A percentile compares a stretch with the other conserved stretches of the same genome.
Evolutionary conservation across 2,888 invertebrate species (phyloP).

Genomic region (Tinea trinotella): DNA sequence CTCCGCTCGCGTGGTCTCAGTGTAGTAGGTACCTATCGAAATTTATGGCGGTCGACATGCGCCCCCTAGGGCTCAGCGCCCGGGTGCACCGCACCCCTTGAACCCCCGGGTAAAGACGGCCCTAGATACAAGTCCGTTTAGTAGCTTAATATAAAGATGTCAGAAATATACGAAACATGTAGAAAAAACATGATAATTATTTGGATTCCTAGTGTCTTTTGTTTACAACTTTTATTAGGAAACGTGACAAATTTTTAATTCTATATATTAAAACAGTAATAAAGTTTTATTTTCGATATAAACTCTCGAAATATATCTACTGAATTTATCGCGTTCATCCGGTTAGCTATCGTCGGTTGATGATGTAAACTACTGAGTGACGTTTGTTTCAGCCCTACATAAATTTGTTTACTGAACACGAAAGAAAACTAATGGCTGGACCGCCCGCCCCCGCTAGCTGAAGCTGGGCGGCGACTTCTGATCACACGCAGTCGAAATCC

Average conservation of each 20-base stretch:
- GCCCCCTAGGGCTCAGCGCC: too few relatives aligned
- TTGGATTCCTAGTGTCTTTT: too few relatives aligned
- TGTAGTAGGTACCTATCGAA: too few relatives aligned
- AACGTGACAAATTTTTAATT: not conserved
- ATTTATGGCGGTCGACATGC: too few relatives aligned
- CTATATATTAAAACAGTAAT: not conserved
- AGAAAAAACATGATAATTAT: too few relatives aligned
- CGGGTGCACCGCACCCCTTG: too few relatives aligned
- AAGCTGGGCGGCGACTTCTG: constrained; percentile 53
- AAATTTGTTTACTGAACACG: constrained; percentile 23
- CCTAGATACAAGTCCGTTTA: too few relatives aligned
- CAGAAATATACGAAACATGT: too few relatives aligned
- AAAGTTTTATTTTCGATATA: constrained; percentile 8
- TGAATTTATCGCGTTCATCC: constrained; percentile 23
- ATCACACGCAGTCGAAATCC: constrained; percentile 44
- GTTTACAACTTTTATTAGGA: not conserved
- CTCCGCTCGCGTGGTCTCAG: too few relatives aligned
- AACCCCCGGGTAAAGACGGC: too few relatives aligned
- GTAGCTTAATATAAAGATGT: too few relatives aligned
- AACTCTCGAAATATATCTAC: constrained; percentile 1
- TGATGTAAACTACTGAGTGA: constrained; percentile 23
- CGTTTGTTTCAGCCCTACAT: constrained; percentile 26
- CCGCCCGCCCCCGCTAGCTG: constrained; percentile 48
- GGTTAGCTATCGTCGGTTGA: constrained; percentile 22
- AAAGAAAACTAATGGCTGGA: constrained; percentile 29